Evolutionary conservation across 2,113 vertebrate genomes (phyloP), one percentile per base, ranked within the genome.

Genomic region (Copsychus sechellarum): DNA sequence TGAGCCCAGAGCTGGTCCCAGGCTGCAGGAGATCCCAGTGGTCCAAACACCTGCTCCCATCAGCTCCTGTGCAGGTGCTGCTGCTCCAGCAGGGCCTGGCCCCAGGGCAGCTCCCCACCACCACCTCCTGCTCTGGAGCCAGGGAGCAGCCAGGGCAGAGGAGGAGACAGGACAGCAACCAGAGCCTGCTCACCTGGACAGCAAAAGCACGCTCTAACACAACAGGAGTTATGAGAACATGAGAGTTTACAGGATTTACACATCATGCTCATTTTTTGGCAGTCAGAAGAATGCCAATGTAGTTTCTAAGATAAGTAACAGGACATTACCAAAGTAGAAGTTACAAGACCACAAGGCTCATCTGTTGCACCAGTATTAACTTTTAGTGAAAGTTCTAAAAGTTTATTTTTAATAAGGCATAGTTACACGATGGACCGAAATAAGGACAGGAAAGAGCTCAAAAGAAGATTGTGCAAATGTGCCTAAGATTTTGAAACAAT

Each of bases 401-500:
- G 33, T 33, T 20, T 79, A 16, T 48, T 78, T 73, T 74, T 50
- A 29, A 42, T 62, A 71, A 80, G 48, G 14, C 20, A 74, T 8
- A 78, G 21, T 36, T 29, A 76, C 20, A 31, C 0, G 0, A 87
- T 12, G 51, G 43, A 87, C 31, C 1, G 2, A 64, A 82, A 16
- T 23, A 36, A 36, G 28, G 31, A 61, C 11, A 24, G 33, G 34
- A 87, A 81, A 3, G 20, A 72, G 20, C 28, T 65, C 22, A 56
- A 28, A 33, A 51, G 53, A 2, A 2, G 43, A 81, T 22, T 3
- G 0, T 3, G 12, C 26, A 36, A 40, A 48, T 0, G 0, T 2
- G 8, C 2, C 0, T 7, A 47, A 34, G 23, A 38, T 60, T 79
- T n/a, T 87, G n/a, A 74, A n/a, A 42, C 29, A 60, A 74, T 7